Conservation (phyloP, 1,140 invertebrate species). For the Euwallacea similis region DNA sequence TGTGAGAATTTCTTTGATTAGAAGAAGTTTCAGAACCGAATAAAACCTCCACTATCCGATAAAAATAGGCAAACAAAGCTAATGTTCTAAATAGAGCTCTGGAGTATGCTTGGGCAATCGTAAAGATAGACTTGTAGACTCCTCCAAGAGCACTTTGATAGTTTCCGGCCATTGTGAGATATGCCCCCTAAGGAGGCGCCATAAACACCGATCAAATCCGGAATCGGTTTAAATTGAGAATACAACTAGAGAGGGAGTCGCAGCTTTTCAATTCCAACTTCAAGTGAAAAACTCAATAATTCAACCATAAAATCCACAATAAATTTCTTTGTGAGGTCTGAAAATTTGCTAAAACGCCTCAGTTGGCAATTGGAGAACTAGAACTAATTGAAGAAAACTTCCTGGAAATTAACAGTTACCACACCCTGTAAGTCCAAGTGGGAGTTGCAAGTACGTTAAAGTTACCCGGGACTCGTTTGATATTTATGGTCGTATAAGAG, state of each 20-base stretch:
- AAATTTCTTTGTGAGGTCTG: no score
- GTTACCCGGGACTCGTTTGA: not conserved
- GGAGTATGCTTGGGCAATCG: conserved; percentile 18
- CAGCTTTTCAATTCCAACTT: no score
- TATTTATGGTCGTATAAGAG: conserved; percentile 9
- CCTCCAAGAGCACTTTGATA: conserved; percentile 28
- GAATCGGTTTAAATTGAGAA: conserved; percentile 25
- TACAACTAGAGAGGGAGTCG: conserved; percentile 12
- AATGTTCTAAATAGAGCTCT: conserved; percentile 19
- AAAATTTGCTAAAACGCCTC: no score
- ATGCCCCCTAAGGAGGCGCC: conserved; percentile 24
- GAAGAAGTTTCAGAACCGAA: not conserved
- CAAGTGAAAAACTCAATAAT: no score
- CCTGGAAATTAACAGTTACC: no score
- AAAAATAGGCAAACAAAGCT: conserved; percentile 9
- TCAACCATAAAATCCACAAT: no score
- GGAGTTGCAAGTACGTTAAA: conserved; percentile 1
- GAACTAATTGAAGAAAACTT: no score
- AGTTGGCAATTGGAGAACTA: no score
- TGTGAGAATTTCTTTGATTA: no score
- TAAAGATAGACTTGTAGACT: conserved; percentile 29
- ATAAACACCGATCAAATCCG: conserved; percentile 33
- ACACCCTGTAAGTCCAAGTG: conserved; percentile 4
- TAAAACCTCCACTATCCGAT: no score
- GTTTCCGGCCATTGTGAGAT: conserved; percentile 27